Evolutionary conservation across 2,113 vertebrate genomes (phyloP).

Genomic region (Mugil cephalus): DNA sequence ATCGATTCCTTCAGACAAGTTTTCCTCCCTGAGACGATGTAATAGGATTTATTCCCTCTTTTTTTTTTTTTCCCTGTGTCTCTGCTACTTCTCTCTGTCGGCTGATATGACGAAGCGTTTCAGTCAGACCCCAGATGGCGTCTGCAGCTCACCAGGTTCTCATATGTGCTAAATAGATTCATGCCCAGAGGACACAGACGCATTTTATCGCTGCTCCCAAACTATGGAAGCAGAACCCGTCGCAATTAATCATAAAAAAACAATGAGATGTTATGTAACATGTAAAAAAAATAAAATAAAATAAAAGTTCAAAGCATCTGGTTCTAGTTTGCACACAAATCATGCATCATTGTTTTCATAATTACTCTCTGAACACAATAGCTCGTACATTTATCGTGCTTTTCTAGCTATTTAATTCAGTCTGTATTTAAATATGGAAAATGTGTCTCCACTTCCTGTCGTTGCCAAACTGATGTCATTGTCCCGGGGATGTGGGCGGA

Average conservation of each 20-base stretch:
- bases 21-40: slow-evolving; percentile 27
- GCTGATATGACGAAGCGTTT: slow-evolving; percentile 38
- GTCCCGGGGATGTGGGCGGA: no score
- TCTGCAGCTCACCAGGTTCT: slow-evolving; percentile 19
- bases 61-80: not conserved
- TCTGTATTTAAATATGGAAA: no score
- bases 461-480: no score
- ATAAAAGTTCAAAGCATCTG: no score
- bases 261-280: not conserved
- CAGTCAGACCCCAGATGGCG: slow-evolving; percentile 48
- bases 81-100: not conserved
- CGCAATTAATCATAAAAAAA: not conserved
- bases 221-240: not conserved
- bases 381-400: no score
- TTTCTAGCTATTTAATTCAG: no score
- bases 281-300: not conserved
- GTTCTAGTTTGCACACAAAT: no score
- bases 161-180: slow-evolving; percentile 18
- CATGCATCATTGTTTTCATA: no score
- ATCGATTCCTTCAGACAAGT: slow-evolving; percentile 41
- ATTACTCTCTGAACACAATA: no score
- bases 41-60: slow-evolving; percentile 36
- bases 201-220: not conserved
- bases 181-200: not conserved
- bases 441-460: no score